Percentiles rank a stretch among this genome's conserved stretches.
These are phyloP conservation scores for Pollenia griseotomentosa DNA, from an alignment of 2,888 invertebrate genomes.

Conservation along the genomic window DNA sequence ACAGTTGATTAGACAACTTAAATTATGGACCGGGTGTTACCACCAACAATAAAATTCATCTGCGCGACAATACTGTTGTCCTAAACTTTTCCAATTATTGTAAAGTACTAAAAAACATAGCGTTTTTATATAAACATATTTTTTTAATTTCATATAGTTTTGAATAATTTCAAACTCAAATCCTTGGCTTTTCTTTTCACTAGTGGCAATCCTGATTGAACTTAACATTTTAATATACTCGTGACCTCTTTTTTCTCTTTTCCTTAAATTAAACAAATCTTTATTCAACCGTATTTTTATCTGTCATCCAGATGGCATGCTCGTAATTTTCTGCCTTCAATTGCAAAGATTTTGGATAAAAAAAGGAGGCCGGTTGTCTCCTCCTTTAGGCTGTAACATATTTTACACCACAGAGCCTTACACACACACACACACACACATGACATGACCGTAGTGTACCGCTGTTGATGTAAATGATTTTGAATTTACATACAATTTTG, in stretches of 20 bases:
- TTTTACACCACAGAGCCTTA: background rate
- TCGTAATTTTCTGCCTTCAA: background rate
- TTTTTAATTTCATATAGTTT: too few relatives aligned
- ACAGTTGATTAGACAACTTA: too few relatives aligned
- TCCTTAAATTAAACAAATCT: background rate
- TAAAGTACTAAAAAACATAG: too few relatives aligned
- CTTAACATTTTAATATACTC: background rate
- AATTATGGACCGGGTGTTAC: too few relatives aligned
- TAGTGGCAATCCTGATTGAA: background rate
- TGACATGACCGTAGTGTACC: conserved; percentile 12
- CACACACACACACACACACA: background rate
- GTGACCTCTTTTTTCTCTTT: background rate
- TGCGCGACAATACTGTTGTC: too few relatives aligned
- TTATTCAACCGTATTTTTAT: background rate
- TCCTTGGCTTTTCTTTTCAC: too few relatives aligned
- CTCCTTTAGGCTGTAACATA: background rate
- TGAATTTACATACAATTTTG: conserved; percentile 12
- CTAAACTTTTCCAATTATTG: too few relatives aligned
- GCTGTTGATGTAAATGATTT: conserved; percentile 42
- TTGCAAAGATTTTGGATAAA: background rate
- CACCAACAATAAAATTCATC: too few relatives aligned
- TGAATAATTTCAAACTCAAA: too few relatives aligned
- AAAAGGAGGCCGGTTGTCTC: background rate
- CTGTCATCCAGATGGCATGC: conserved; percentile 8
- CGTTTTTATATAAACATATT: too few relatives aligned